phyloP scores from a whole-genome alignment of 2,797 vertebrate genomes.

The Denticeps clupeoides region DNA sequence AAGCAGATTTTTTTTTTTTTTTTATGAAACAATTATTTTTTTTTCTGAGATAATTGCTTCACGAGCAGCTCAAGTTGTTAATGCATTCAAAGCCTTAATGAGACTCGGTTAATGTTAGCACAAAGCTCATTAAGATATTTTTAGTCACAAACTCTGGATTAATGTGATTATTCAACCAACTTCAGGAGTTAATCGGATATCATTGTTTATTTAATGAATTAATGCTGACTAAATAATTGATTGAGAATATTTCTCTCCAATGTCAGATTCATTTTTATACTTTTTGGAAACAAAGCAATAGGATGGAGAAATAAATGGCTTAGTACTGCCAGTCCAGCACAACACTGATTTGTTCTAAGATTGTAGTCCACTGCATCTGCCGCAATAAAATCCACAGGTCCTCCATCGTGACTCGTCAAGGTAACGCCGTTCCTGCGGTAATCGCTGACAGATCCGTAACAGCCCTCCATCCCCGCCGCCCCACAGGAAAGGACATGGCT shows the following conservation, averaged over 20 bases:
- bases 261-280: too few relatives aligned
- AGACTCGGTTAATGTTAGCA: constrained; percentile 30
- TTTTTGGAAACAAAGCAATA: too few relatives aligned
- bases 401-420: too few relatives aligned
- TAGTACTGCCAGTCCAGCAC: too few relatives aligned
- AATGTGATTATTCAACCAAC: constrained; percentile 5
- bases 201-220: not conserved
- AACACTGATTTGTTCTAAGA: too few relatives aligned
- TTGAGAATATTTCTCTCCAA: too few relatives aligned
- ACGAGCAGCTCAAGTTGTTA: constrained; percentile 36
- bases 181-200: not conserved
- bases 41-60: constrained; percentile 29
- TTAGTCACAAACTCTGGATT: constrained; percentile 13
- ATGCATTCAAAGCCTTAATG: constrained; percentile 31
- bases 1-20: constrained; percentile 22
- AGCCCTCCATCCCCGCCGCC: not conserved
- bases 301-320: too few relatives aligned
- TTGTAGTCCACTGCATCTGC: too few relatives aligned
- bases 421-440: not conserved
- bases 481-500: not conserved
- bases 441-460: not conserved
- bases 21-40: constrained; percentile 21
- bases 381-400: too few relatives aligned
- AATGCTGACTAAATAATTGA: too few relatives aligned
- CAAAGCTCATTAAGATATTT: constrained; percentile 25